Conservation (phyloP, 2,797 vertebrate genomes). For the Apogon talboti region DNA sequence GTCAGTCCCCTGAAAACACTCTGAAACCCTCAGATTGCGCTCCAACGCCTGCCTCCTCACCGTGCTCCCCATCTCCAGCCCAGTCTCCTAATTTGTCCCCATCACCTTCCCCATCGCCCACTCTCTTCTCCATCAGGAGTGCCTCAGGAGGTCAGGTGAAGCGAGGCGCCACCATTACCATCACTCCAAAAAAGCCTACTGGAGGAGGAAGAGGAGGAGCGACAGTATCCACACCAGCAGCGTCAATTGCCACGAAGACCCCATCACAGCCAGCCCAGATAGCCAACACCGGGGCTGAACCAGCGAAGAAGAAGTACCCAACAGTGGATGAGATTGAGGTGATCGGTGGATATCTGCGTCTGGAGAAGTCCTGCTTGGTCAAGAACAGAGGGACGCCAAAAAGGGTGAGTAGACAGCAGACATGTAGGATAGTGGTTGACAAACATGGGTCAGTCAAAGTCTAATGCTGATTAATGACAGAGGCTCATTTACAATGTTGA, state of each 20-base stretch:
- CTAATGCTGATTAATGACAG: too few relatives aligned
- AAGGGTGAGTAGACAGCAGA: slow-evolving; percentile 81
- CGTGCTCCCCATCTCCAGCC: slow-evolving; percentile 56
- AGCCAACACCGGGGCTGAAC: slow-evolving; percentile 30
- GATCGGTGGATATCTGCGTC: slow-evolving; percentile 91
- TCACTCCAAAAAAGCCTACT: slow-evolving; percentile 82
- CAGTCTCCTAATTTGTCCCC: slow-evolving; percentile 68
- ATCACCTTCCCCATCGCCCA: slow-evolving; percentile 56
- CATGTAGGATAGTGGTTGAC: too few relatives aligned
- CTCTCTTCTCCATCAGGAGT: slow-evolving; percentile 78
- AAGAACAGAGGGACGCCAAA: slow-evolving; percentile 85
- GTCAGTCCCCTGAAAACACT: slow-evolving; percentile 64
- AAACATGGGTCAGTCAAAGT: too few relatives aligned
- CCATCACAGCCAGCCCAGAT: slow-evolving; percentile 36
- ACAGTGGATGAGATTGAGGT: slow-evolving; percentile 91
- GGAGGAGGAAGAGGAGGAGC: slow-evolving; percentile 11
- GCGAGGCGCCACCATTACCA: slow-evolving; percentile 90
- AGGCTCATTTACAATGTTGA: too few relatives aligned
- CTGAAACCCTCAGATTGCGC: slow-evolving; percentile 47
- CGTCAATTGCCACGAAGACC: slow-evolving; percentile 22
- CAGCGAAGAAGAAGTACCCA: slow-evolving; percentile 89
- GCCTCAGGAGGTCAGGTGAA: slow-evolving; percentile 80
- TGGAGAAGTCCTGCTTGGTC: slow-evolving; percentile 89
- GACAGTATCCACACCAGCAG: not conserved
- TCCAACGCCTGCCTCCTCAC: slow-evolving; percentile 68